Evolutionary conservation across 2,888 invertebrate genomes (phyloP).

Genomic region (Aporophyla lueneburgensis): DNA sequence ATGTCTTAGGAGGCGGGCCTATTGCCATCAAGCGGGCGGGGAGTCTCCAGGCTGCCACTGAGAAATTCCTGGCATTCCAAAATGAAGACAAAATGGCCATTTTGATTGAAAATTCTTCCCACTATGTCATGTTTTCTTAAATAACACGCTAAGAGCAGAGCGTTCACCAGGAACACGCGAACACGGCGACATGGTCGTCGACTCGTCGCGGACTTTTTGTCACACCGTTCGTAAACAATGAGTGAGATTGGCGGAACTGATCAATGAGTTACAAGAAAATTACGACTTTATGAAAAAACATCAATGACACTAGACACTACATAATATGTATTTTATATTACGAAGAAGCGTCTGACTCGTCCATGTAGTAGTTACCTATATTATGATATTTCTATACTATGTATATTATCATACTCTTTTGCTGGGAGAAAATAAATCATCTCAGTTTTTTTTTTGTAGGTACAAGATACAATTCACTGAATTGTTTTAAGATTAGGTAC

Average conservation of each 20-base stretch:
- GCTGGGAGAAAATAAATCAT: neutral
- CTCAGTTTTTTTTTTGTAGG: neutral
- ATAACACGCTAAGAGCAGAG: conserved; percentile 3
- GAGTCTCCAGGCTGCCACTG: too few species aligned
- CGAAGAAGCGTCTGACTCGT: neutral
- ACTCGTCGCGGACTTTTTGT: conserved; percentile 35
- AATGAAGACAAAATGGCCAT: neutral
- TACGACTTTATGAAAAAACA: conserved; percentile 16
- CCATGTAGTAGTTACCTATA: neutral
- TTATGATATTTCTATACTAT: neutral
- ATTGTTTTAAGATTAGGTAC: conserved; percentile 4
- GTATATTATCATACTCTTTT: neutral
- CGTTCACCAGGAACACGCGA: neutral
- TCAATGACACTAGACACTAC: conserved; percentile 6
- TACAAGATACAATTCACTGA: neutral
- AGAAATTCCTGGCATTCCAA: too few species aligned
- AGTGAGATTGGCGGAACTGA: conserved; percentile 43
- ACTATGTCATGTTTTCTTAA: conserved; percentile 74
- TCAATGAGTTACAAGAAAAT: conserved; percentile 34
- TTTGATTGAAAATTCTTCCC: neutral
- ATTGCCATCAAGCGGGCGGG: too few species aligned
- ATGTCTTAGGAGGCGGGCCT: too few species aligned
- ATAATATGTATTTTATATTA: neutral
- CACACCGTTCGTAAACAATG: conserved; percentile 50
- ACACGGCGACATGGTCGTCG: conserved; percentile 15